Evolutionary conservation across 2,888 invertebrate species (phyloP).

Genomic region (Cephonodes hylas): DNA sequence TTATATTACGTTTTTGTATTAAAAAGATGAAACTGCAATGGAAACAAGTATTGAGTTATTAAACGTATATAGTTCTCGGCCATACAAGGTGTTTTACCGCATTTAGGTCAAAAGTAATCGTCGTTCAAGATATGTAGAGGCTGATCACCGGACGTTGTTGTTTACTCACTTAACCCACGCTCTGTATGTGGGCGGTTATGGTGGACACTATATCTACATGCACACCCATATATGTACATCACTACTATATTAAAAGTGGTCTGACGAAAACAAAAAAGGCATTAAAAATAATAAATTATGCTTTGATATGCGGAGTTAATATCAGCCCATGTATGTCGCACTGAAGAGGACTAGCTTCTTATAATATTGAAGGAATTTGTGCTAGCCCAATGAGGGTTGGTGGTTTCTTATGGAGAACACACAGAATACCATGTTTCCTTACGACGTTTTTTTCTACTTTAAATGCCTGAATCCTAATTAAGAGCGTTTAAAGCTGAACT

Average conservation of each 20-base stretch:
- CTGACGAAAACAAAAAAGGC: neutral
- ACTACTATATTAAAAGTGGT: neutral
- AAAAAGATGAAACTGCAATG: neutral
- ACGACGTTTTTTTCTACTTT: too few relatives aligned
- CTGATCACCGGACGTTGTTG: slow-evolving; percentile 69
- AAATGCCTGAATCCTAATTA: too few relatives aligned
- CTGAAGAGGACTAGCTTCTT: too few relatives aligned
- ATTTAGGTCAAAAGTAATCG: slow-evolving; percentile 46
- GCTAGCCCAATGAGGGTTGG: too few relatives aligned
- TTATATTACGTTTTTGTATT: too few relatives aligned
- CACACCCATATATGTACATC: neutral
- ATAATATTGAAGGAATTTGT: too few relatives aligned
- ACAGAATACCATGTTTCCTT: too few relatives aligned
- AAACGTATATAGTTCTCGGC: neutral
- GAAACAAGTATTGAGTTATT: neutral
- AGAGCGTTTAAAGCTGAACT: too few relatives aligned
- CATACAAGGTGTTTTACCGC: neutral
- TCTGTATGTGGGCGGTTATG: slow-evolving; percentile 45
- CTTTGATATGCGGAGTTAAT: neutral
- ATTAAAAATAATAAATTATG: neutral
- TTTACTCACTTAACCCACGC: slow-evolving; percentile 69
- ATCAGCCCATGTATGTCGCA: neutral
- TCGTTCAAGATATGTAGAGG: slow-evolving; percentile 40
- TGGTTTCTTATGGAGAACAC: too few relatives aligned
- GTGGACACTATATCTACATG: slow-evolving; percentile 26